These are phyloP conservation scores for Azorinus chamasolen DNA, from an alignment of 2,888 invertebrate genomes.

Conservation along the genomic window DNA sequence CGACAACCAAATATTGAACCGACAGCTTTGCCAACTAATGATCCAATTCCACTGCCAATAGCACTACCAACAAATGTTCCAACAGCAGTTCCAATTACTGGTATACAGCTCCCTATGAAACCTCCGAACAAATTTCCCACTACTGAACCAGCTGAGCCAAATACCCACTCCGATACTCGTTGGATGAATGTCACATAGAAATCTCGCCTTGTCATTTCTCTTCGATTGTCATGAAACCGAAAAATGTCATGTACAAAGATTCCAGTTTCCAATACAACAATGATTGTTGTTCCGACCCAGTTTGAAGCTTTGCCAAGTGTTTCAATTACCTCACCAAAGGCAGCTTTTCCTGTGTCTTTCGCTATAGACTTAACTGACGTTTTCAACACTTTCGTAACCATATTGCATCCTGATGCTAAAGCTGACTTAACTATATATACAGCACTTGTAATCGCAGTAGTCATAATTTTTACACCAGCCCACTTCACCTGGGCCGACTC, in stretches of 20 bases:
- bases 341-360: neutral
- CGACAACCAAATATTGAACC: constrained; percentile 17
- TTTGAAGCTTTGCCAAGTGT: constrained; percentile 7
- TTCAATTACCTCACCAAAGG: constrained; percentile 11
- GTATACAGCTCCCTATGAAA: no score
- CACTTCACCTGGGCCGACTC: constrained; percentile 22
- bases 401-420: neutral
- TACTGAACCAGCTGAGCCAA: constrained; percentile 2
- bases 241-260: neutral
- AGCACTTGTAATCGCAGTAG: neutral
- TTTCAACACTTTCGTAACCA: neutral
- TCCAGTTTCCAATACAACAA: neutral
- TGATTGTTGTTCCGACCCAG: constrained; percentile 12
- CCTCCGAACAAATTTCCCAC: neutral
- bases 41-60: neutral
- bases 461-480: constrained; percentile 24
- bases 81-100: no score
- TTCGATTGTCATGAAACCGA: neutral
- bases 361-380: neutral
- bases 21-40: constrained; percentile 13
- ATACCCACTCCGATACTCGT: constrained; percentile 16
- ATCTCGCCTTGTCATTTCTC: constrained; percentile 11
- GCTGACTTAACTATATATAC: constrained; percentile 7
- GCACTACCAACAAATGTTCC: no score
- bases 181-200: constrained; percentile 8